A percentile compares a stretch with the other conserved stretches of the same genome.
Evolutionary conservation across 2,888 invertebrate species (phyloP).

Genomic region (Andricus curvator): DNA sequence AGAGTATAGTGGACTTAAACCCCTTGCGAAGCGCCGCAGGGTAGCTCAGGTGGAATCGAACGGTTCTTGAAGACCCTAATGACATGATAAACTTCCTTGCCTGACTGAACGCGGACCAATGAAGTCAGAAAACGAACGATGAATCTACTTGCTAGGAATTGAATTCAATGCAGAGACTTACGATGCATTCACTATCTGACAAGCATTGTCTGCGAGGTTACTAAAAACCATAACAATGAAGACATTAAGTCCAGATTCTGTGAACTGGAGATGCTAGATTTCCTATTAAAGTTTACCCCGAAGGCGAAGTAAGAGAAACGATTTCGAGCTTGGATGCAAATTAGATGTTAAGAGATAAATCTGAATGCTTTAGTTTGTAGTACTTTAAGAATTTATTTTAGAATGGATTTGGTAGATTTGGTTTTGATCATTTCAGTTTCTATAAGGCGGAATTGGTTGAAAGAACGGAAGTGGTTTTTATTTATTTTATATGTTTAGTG

Average conservation of each 20-base stretch:
- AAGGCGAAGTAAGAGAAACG: slow-evolving; percentile 5
- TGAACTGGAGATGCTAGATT: slow-evolving; percentile 15
- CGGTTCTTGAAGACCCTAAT: slow-evolving; percentile 18
- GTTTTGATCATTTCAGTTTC: no score
- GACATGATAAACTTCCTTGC: slow-evolving; percentile 35
- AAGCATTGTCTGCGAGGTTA: slow-evolving; percentile 26
- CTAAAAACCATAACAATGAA: slow-evolving; percentile 28
- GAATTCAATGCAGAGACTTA: slow-evolving; percentile 41
- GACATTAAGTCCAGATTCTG: slow-evolving; percentile 33
- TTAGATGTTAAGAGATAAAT: background rate
- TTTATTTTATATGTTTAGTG: no score
- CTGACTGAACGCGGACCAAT: slow-evolving; percentile 27
- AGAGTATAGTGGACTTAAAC: background rate
- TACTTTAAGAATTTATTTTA: background rate
- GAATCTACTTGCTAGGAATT: slow-evolving; percentile 7
- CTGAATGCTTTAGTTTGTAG: background rate
- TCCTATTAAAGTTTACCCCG: slow-evolving; percentile 29
- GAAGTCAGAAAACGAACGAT: slow-evolving; percentile 17
- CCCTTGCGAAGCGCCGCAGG: slow-evolving; percentile 3
- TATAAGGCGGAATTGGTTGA: no score
- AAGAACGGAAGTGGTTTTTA: no score
- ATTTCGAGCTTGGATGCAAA: background rate
- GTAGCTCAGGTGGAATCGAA: slow-evolving; percentile 8
- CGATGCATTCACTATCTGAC: slow-evolving; percentile 29
- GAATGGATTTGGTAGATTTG: no score